Base-by-base conservation (phyloP, 2,113 vertebrate species). In the Zapornia atra region DNA sequence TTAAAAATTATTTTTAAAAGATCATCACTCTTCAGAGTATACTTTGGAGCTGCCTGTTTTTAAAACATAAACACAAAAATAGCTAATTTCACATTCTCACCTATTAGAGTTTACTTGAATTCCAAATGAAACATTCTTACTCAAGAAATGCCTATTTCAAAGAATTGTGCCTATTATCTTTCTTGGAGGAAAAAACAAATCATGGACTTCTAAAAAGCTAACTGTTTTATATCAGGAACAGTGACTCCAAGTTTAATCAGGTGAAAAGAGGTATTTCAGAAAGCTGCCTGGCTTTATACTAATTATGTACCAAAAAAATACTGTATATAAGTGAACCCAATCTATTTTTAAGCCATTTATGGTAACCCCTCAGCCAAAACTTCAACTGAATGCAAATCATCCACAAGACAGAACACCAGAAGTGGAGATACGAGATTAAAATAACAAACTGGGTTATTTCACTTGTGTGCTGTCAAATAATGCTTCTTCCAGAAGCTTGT, bases 401-500 rank as follows among this genome's bases (percentile, higher is more conserved):
- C 88, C 38, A 21, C 75, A 84, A 71, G 57, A 91, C 87, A 82
- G 66, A 84, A 64, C 85, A 88, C 81, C 75, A 91, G 89, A 92
- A 96, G 92, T 77, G 87, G 90, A 95, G 88, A 95, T 92, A 83
- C 3, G 73, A 93, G 95, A 96, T 97, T 91, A 95, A 92, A 97
- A 95, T 88, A 95, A 85, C 90, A 82, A 73, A 85, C 96, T 96
- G 95, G 91, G 75, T 92, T 94, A 82, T 97, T 96, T 96, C 92
- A 95, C 82, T 96, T 95, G 69, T 46, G 81, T 94, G 90, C 96
- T 97, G 96, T 97, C 97, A 97, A 97, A 93, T 95, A 95, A 82
- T 81, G 95, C 97, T 96, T 97, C 96, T 97, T 96, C 95, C 97
- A 97, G 96, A 96, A 97, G 92, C 96, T 95, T 97, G 92, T 95